phyloP scores from a whole-genome alignment of 2,113 vertebrate species.

The Zeus faber region DNA sequence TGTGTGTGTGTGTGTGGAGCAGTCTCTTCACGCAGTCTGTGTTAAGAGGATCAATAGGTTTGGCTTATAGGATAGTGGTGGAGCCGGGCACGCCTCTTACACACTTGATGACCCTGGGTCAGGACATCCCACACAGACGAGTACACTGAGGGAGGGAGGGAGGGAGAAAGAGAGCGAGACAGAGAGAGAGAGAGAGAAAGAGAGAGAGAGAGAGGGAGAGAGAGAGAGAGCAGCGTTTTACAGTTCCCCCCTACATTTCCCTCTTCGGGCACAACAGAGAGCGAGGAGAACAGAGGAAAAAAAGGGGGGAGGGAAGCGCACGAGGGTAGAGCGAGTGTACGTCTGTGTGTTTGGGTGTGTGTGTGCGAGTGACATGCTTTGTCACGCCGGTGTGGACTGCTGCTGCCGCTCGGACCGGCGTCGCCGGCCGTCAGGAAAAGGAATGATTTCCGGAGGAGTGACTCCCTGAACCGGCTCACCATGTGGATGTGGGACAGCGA shows the following conservation, averaged over 20 bases:
- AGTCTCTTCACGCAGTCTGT: slow-evolving; percentile 64
- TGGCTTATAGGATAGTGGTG: slow-evolving; percentile 78
- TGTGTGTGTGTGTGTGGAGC: slow-evolving; percentile 35
- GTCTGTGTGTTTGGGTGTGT: slow-evolving; percentile 25
- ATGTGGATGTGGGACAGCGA: slow-evolving; percentile 73
- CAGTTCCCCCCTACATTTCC: not conserved
- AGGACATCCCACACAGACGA: slow-evolving; percentile 77
- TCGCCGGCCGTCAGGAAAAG: slow-evolving; percentile 54
- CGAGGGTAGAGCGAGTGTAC: slow-evolving; percentile 40
- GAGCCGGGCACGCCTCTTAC: slow-evolving; percentile 70
- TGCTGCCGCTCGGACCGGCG: slow-evolving; percentile 39
- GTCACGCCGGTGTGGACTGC: slow-evolving; percentile 58
- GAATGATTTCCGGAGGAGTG: slow-evolving; percentile 66
- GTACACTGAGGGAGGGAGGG: slow-evolving; percentile 41
- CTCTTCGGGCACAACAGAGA: slow-evolving; percentile 27
- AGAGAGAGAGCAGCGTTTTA: slow-evolving; percentile 24
- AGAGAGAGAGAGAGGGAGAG: slow-evolving; percentile 23
- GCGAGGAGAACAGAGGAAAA: slow-evolving; percentile 29
- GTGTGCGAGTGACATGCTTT: slow-evolving; percentile 61
- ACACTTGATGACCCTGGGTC: slow-evolving; percentile 74
- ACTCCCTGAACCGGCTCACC: slow-evolving; percentile 65
- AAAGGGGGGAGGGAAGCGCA: slow-evolving; percentile 38
- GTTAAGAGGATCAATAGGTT: slow-evolving; percentile 81
- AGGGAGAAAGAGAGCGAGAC: slow-evolving; percentile 24
- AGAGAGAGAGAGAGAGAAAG: slow-evolving; percentile 27